Conservation (phyloP, 2,888 invertebrate genomes). For the Synanthedon myopaeformis region DNA sequence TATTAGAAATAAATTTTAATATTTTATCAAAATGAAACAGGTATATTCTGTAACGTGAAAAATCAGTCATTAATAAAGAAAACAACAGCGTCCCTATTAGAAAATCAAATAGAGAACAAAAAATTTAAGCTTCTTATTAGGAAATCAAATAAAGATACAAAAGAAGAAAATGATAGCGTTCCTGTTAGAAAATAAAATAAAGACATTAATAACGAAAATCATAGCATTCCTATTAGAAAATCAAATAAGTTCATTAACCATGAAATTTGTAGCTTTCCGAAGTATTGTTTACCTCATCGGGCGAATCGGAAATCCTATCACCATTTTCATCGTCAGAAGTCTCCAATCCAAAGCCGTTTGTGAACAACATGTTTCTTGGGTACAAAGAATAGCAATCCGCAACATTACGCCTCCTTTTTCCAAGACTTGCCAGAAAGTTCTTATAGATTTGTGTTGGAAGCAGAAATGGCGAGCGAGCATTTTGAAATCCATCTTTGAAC, state of each 20-base stretch:
- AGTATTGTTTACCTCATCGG: slow-evolving; percentile 55
- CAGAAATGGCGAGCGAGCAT: slow-evolving; percentile 65
- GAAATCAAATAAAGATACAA: too few species aligned
- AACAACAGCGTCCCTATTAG: too few species aligned
- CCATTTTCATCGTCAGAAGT: slow-evolving; percentile 57
- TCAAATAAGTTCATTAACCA: background rate
- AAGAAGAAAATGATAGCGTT: too few species aligned
- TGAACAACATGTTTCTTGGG: slow-evolving; percentile 69
- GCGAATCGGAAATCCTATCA: slow-evolving; percentile 53
- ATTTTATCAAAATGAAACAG: too few species aligned
- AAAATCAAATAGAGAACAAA: too few species aligned
- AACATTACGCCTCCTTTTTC: slow-evolving; percentile 55
- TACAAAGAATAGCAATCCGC: slow-evolving; percentile 61
- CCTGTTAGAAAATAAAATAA: too few species aligned
- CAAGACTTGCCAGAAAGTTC: slow-evolving; percentile 77
- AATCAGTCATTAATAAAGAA: too few species aligned
- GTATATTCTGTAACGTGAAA: too few species aligned
- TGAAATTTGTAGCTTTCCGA: background rate
- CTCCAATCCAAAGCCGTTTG: slow-evolving; percentile 51
- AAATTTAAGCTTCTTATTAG: too few species aligned
- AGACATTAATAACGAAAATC: too few species aligned
- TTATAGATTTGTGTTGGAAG: slow-evolving; percentile 84
- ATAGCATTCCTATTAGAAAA: too few species aligned
- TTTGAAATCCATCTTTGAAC: slow-evolving; percentile 54
- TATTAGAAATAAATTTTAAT: too few species aligned